A percentile compares a stretch with the other conserved stretches of the same genome.
Evolutionary conservation across 1,140 invertebrate genomes (phyloP).

Genomic region (Latrodectus geometricus): DNA sequence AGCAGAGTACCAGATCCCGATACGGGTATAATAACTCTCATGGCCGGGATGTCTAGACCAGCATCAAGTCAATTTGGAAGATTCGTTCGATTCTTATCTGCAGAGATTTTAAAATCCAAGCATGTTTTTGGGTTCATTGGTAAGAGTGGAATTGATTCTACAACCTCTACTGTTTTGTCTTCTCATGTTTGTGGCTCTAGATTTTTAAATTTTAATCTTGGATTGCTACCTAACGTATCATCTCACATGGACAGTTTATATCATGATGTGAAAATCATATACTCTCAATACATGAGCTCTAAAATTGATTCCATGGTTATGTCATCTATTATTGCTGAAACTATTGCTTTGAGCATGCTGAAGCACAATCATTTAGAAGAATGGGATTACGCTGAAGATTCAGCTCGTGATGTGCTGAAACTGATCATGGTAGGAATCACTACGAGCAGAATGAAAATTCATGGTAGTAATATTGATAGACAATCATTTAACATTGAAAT

Average conservation of each 20-base stretch:
- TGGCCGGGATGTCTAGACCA: neutral
- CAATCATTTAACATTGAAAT: no score
- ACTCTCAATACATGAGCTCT: neutral
- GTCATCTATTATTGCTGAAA: constrained; percentile 20
- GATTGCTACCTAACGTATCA: neutral
- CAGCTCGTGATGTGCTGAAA: neutral
- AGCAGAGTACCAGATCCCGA: constrained; percentile 12
- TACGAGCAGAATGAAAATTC: neutral
- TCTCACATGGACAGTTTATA: neutral
- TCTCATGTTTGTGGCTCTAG: constrained; percentile 12
- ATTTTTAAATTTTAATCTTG: constrained; percentile 17
- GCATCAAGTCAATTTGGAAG: neutral
- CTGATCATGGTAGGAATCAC: constrained; percentile 29
- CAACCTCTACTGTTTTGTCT: neutral
- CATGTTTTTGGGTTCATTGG: neutral
- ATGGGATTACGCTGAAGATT: neutral
- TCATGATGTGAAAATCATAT: neutral
- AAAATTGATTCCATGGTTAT: neutral
- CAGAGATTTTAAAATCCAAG: neutral
- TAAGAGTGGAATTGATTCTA: neutral
- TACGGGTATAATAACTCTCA: neutral
- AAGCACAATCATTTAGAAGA: neutral
- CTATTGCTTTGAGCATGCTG: neutral
- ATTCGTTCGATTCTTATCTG: neutral
- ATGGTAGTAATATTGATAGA: neutral